Evolutionary conservation across 1,140 invertebrate species (phyloP), one percentile per base, ranked within the genome.

Genomic region (Apis cerana): DNA sequence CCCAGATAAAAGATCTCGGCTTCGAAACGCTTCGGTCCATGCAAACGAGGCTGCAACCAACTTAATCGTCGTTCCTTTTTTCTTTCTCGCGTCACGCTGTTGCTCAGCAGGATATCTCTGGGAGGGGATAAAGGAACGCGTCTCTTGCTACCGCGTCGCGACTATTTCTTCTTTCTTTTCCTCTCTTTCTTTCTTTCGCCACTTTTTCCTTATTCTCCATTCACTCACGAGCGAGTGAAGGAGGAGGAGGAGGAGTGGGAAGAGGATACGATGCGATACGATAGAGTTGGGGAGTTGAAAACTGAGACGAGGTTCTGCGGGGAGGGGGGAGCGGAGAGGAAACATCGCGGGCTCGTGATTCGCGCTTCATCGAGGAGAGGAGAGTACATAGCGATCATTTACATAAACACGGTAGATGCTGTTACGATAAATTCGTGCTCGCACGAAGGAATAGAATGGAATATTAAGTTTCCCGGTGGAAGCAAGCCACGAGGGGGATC

Each of bases 331-430:
- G 1, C 33, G 15, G 13, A 13, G 2, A 27, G 12, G 9, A 12
- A 59, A 43, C 23, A 59, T 17, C 48, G 65, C 23, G 52, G 61
- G 19, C n/a, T 59, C 64, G 43, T 50, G 74, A 75, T 80, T 80
- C 78, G 64, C 82, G 79, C 50, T 80, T 70, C 61, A n/a, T 61
- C 70, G 70, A 54, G 33, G 15, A 43, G 33, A 43, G 33, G 33
- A 43, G 33, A 67, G 70, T 82, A 85, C 85, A 75, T 67, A 59
- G 76, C 54, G 69, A 69, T 48, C 72, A 85, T 86, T 86, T 86
- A 85, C 85, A 86, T 86, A 86, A 86, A 86, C 85, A 85, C 62
- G 83, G 65, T 52, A 85, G 76, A 85, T 82, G 72, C 69, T 86
- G 83, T 86, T 86, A 77, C 85, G 85, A 86, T 86, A 86, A 86